Base-by-base conservation (phyloP, 2,113 vertebrate genomes). In the Geococcyx californianus region DNA sequence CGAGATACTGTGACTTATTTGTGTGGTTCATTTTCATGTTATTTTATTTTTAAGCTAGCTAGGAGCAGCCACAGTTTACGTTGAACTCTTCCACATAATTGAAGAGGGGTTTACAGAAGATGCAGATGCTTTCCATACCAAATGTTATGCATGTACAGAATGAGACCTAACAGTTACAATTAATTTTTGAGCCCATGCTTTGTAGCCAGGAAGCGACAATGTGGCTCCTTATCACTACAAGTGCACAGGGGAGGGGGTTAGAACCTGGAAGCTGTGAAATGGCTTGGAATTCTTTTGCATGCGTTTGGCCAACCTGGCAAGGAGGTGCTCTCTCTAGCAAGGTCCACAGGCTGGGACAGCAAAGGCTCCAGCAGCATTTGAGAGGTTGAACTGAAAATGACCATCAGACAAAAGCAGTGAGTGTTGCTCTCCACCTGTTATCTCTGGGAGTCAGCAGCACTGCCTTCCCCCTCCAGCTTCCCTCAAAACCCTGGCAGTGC, bases 351-450 rank as follows among this genome's bases (percentile, higher is more conserved):
- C 70, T 63, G 55, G 78, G 63, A 49, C 17, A 16, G 74, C 68
- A 17, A 75, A 75, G 58, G 31, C 34, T 78, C 73, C 12, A 3
- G 86, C 83, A 51, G 60, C 83, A 16, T 69, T 38, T 15, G 36
- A 44, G 84, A 56, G 78, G 58, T 58, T 8, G 47, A 34, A 79
- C 56, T 21, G 20, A n/a, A 59, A 90, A 79, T 87, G 49, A 3
- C 54, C 54, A 11, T 56, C 89, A 77, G 60, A 72, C 55, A 67
- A 70, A 83, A 68, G 64, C 33, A 23, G 51, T 3, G 24, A 31
- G 67, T 69, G 51, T 66, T 92, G 87, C 92, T 66, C 93, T 84
- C 95, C 92, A 93, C 90, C 95, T 94, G 92, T 96, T 93, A 92
- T 87, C 92, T 96, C 16, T 23, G 64, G 59, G 17, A 86, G 29